Evolutionary conservation across 1,140 invertebrate genomes (phyloP).

Genomic region (Tribolium castaneum): DNA sequence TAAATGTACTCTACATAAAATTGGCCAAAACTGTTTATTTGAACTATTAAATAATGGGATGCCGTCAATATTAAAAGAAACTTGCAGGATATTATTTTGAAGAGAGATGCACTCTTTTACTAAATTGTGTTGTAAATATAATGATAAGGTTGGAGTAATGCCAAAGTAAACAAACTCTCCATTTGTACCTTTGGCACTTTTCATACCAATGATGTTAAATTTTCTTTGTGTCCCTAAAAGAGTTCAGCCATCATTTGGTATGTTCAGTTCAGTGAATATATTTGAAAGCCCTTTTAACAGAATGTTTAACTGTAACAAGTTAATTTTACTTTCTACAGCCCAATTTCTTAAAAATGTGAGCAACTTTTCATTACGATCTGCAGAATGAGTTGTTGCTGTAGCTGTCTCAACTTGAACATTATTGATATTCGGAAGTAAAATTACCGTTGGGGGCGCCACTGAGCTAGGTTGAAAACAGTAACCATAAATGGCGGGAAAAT

Average conservation of each 20-base stretch:
- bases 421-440: too few relatives aligned
- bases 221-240: not conserved
- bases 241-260: not conserved
- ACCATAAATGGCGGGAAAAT: too few relatives aligned
- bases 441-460: too few relatives aligned
- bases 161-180: not conserved
- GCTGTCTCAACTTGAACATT: too few relatives aligned
- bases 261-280: not conserved
- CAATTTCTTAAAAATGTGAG: slow-evolving; percentile 39
- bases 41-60: slow-evolving; percentile 1
- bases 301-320: not conserved
- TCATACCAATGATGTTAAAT: too few relatives aligned
- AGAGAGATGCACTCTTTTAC: not conserved
- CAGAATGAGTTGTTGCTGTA: too few relatives aligned
- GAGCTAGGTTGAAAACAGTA: too few relatives aligned
- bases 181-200: not conserved
- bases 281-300: not conserved
- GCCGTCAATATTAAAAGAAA: slow-evolving; percentile 5
- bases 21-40: slow-evolving; percentile 24
- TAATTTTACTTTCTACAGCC: slow-evolving; percentile 2
- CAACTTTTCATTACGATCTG: too few relatives aligned
- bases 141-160: not conserved
- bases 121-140: not conserved
- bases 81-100: not conserved
- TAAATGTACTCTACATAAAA: not conserved